phyloP scores from a whole-genome alignment of 2,113 vertebrate species.

The Henicopernis longicauda region DNA sequence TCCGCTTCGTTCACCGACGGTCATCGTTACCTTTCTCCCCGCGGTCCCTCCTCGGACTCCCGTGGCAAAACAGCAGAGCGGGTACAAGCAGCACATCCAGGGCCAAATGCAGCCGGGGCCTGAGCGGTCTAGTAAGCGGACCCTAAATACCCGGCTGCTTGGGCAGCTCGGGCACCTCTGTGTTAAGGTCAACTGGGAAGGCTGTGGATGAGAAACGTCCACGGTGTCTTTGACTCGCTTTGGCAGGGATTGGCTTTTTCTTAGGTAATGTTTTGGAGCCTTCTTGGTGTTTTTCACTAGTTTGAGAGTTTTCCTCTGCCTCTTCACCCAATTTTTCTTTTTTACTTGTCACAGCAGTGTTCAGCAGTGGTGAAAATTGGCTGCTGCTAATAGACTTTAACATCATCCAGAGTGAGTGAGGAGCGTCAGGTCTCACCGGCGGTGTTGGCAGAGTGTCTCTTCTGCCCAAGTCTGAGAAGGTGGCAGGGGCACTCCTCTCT shows the following conservation, averaged over 20 bases:
- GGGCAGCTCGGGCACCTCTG: not conserved
- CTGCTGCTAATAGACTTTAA: rapidly evolving
- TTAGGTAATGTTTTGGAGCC: not conserved
- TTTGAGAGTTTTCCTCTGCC: not conserved
- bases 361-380: not conserved
- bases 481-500: not conserved
- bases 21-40: not conserved
- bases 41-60: not conserved
- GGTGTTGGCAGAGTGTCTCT: not conserved
- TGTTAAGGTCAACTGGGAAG: not conserved
- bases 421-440: not conserved
- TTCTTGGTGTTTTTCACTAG: not conserved
- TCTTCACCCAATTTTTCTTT: not conserved
- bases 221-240: not conserved
- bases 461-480: not conserved
- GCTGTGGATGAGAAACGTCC: not conserved
- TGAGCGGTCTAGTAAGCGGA: not conserved
- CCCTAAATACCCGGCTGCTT: not conserved
- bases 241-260: not conserved
- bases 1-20: rapidly evolving
- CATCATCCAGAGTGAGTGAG: not conserved
- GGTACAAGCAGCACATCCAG: not conserved
- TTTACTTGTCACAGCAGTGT: rapidly evolving
- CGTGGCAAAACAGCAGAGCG: not conserved
- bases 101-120: not conserved